These are phyloP conservation scores for Drosophila funebris DNA, from an alignment of 1,140 invertebrate genomes.

Conservation along the genomic window DNA sequence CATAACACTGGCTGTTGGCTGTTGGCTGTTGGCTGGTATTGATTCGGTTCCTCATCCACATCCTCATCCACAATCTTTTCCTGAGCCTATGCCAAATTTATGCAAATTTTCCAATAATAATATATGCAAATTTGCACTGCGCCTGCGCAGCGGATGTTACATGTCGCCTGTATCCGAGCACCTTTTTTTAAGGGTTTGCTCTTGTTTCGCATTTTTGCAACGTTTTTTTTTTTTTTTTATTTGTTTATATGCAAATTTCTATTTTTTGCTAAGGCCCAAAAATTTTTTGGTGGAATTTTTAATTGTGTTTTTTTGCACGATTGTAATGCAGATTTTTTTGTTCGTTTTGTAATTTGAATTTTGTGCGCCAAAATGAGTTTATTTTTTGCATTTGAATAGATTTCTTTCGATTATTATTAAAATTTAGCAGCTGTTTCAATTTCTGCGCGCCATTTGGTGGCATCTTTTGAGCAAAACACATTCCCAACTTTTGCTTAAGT, in stretches of 20 bases:
- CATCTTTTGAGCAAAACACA: constrained; percentile 14
- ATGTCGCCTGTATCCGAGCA: constrained; percentile 43
- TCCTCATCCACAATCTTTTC: constrained; percentile 13
- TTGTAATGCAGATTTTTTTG: constrained; percentile 82
- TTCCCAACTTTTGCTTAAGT: constrained; percentile 7
- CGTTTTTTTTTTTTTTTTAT: constrained; percentile 53
- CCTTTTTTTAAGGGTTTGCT: constrained; percentile 53
- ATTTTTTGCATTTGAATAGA: constrained; percentile 76
- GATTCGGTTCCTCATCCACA: constrained; percentile 23
- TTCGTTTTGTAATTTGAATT: constrained; percentile 77
- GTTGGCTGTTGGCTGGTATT: constrained; percentile 46
- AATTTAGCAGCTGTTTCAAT: constrained; percentile 54
- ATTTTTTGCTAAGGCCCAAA: constrained; percentile 33
- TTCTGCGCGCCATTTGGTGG: constrained; percentile 35
- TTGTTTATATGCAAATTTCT: constrained; percentile 75
- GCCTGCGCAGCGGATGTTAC: constrained; percentile 68
- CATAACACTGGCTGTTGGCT: constrained; percentile 73
- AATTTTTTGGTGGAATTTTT: constrained; percentile 64
- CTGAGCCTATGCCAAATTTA: constrained; percentile 63
- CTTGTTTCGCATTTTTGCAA: constrained; percentile 59
- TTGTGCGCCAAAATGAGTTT: constrained; percentile 52
- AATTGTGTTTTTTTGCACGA: constrained; percentile 72
- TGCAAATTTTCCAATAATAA: constrained; percentile 79
- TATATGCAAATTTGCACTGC: constrained; percentile 71
- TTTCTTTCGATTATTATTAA: constrained; percentile 57